Evolutionary conservation across 2,113 vertebrate species (phyloP), one percentile per base, ranked within the genome.

Genomic region (Tragelaphus imberbis): DNA sequence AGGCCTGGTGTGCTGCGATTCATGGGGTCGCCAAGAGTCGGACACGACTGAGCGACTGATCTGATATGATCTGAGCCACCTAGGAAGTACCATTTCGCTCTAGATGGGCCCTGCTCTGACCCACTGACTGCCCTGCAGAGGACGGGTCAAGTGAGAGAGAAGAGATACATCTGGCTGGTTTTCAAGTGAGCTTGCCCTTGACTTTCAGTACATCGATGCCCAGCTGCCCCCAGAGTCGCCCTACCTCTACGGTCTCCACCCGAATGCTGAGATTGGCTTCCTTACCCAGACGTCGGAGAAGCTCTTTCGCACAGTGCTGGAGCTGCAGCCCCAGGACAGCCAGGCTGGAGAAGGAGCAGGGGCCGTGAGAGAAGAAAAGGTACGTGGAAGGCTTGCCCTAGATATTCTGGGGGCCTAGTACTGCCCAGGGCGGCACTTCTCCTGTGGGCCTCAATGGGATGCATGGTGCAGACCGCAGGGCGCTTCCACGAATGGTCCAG

Each of bases 231-330:
- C 99, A 0, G 99, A 99, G 97, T 99, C 99, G 0, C 99, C 99
- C 0, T 98, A 99, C 87, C 99, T 99, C 16, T 99, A 99, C 0
- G 99, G 99, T 51, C 99, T 99, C 56, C 99, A 99, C 85, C 99
- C 99, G 53, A 99, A 99, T 0, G 99, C 99, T 0, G 99, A 99
- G 99, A 99, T 99, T 6, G 99, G 99, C 30, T 99, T 99, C 98
- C 99, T 99, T 2, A 99, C 99, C 0, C 99, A 99, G 97, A 99
- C 99, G 3, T 99, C 99, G 0, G 99, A 99, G 97, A 99, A 99
- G 89, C 99, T 99, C 28, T 99, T 99, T 98, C 99, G 94, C 55
- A 98, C 98, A 0, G 87, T 99, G 96, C 97, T 99, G 98, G 99
- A 99, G 98, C 99, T 99, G 99, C 99, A 99, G 98, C 99, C 99